Conservation (phyloP, 2,888 invertebrate genomes). For the Polymixis flavicincta region DNA sequence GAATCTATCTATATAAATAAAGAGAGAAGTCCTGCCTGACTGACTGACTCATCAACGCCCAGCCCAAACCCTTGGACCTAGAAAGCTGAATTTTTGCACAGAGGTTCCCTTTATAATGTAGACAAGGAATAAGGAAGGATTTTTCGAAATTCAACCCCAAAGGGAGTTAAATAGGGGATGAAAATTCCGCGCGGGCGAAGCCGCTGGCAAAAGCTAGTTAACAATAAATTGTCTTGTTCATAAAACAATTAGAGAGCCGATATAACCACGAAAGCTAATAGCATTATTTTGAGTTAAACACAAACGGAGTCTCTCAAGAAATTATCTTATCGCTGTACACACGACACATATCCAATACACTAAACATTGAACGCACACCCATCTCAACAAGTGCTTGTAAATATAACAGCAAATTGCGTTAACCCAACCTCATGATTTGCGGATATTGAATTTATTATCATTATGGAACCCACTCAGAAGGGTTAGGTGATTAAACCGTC, state of each 20-base stretch:
- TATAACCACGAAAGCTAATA: neutral
- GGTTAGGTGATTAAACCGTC: constrained; percentile 82
- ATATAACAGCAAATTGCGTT: constrained; percentile 65
- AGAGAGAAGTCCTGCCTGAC: too few relatives aligned
- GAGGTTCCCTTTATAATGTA: too few relatives aligned
- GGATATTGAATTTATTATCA: constrained; percentile 85
- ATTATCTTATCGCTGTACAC: neutral
- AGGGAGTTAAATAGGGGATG: too few relatives aligned
- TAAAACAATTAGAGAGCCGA: neutral
- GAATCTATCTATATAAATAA: too few relatives aligned
- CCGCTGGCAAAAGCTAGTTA: too few relatives aligned
- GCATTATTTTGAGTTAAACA: neutral
- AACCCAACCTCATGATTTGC: constrained; percentile 77
- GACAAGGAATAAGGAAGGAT: too few relatives aligned
- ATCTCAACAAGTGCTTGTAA: constrained; percentile 55
- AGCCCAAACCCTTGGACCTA: too few relatives aligned
- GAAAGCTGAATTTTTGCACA: too few relatives aligned
- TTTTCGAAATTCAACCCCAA: too few relatives aligned
- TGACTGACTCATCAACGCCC: too few relatives aligned
- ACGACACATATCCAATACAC: constrained; percentile 26
- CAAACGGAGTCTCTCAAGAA: neutral
- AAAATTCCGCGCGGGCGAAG: too few relatives aligned
- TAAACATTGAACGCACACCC: constrained; percentile 37
- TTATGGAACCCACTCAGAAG: constrained; percentile 76
- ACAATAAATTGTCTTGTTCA: too few relatives aligned